Percentiles rank a stretch among this genome's conserved stretches.
These are phyloP conservation scores for Bucorvus abyssinicus DNA, from an alignment of 2,797 vertebrate genomes.

Conservation along the genomic window DNA sequence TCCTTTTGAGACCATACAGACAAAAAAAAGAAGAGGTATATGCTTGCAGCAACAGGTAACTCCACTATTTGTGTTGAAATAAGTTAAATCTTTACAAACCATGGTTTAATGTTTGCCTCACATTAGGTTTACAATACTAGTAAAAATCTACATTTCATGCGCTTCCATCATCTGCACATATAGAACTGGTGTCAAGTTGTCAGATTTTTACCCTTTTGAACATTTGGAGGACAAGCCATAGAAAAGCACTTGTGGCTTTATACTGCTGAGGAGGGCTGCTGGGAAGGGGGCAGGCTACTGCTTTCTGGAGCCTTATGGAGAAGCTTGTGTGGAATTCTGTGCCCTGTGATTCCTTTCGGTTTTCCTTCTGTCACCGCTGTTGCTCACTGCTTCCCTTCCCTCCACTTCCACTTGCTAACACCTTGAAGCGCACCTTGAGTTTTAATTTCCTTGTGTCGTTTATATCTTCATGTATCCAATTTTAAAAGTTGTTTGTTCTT, in stretches of 20 bases:
- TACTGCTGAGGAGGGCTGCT: background rate
- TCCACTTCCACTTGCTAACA: fast-evolving
- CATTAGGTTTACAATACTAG: background rate
- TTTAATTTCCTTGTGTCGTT: background rate
- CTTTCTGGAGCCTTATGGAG: background rate
- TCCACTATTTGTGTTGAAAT: background rate
- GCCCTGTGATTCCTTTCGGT: background rate
- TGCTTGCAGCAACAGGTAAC: background rate
- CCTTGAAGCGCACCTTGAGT: slow-evolving; percentile 13
- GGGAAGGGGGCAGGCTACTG: background rate
- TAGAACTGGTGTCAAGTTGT: background rate
- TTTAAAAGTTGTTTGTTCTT: background rate
- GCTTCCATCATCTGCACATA: background rate
- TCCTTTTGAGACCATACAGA: background rate
- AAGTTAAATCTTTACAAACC: background rate
- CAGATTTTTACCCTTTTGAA: background rate
- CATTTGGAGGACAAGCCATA: background rate
- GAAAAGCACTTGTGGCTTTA: background rate
- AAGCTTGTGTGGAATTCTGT: background rate
- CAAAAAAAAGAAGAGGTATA: fast-evolving
- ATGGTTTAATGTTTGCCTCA: background rate
- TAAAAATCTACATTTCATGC: background rate
- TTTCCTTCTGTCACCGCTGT: background rate
- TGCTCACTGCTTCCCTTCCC: background rate
- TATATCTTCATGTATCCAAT: background rate